Base-by-base conservation (phyloP, 30 jellyfish, hydroid and myxozoan species). In the Clytia hemisphaerica region DNA sequence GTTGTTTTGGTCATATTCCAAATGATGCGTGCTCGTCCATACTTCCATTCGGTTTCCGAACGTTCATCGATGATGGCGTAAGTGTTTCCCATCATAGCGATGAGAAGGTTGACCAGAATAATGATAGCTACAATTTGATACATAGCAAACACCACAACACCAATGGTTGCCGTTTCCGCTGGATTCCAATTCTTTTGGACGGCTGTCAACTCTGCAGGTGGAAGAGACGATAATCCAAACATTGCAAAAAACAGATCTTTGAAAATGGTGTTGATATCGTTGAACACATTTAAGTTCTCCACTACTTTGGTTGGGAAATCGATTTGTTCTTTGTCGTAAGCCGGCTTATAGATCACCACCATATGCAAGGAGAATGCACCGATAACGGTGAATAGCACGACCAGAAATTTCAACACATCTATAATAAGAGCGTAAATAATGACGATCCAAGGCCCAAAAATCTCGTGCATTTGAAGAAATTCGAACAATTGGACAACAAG, bases 61-160 rank as follows among this genome's bases (percentile, higher is more conserved):
- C 83, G 85, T 55, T 80, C 94, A 28, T 88, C 97, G 26, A 88
- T 67, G 35, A 84, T 92, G 37, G 94, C 81, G 58, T 79, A 88
- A 34, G 97, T 88, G 57, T 81, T 73, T 47, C 97, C 77, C 97
- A 88, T 88, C 97, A 88, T 88, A 36, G 97, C 97, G 59, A 88
- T 88, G 65, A 88, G 88, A 4, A 88, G 80, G 67, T 88, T 88
- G 54, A 88, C 48, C 66, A 88, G 69, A 7, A 88, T 93, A 50
- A 88, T 55, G 58, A 88, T 88, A 70, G 88, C 94, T 59, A 80
- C 61, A 67, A 82, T 88, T 68, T 79, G 83, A 49, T 79, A 88
- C 16, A 80, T 45, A 25, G 86, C 97, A 32, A 79, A 88, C 4
- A 80, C 77, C 26, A 71, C 75, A 44, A 75, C 54, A 9, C 94